Conservation (phyloP, 2,888 invertebrate species). For the Idaea dimidiata region DNA sequence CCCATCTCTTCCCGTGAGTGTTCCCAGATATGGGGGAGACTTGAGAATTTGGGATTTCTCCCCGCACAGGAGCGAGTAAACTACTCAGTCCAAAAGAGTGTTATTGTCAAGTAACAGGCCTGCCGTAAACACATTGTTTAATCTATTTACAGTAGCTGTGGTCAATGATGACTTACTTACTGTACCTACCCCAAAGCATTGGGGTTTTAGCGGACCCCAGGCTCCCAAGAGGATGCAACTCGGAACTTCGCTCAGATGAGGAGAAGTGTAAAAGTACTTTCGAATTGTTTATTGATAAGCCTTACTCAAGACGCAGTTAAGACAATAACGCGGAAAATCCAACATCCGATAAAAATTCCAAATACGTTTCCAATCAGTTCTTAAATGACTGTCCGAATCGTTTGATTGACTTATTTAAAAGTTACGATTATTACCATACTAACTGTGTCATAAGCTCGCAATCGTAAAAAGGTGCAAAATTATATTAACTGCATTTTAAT, state of each 20-base stretch:
- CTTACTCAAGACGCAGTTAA: not conserved
- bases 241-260: not conserved
- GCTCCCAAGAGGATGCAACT: too few species aligned
- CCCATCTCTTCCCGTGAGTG: too few species aligned
- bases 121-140: too few species aligned
- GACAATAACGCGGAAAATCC: slow-evolving; percentile 4
- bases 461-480: slow-evolving; percentile 60
- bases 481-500: slow-evolving; percentile 61
- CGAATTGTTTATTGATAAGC: not conserved
- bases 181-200: too few species aligned
- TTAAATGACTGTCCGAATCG: not conserved
- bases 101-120: too few species aligned
- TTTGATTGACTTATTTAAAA: slow-evolving; percentile 11
- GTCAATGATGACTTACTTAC: too few species aligned
- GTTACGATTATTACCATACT: slow-evolving; percentile 19
- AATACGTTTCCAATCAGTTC: not conserved
- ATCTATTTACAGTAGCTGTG: too few species aligned
- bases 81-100: too few species aligned
- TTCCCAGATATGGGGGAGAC: too few species aligned
- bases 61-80: too few species aligned
- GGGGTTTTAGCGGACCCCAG: too few species aligned
- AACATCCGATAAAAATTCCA: slow-evolving; percentile 31
- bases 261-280: not conserved
- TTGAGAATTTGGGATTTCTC: too few species aligned
- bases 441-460: slow-evolving; percentile 27